Evolutionary conservation across 2,113 vertebrate species (phyloP).

Genomic region (Pachyramphus minor): DNA sequence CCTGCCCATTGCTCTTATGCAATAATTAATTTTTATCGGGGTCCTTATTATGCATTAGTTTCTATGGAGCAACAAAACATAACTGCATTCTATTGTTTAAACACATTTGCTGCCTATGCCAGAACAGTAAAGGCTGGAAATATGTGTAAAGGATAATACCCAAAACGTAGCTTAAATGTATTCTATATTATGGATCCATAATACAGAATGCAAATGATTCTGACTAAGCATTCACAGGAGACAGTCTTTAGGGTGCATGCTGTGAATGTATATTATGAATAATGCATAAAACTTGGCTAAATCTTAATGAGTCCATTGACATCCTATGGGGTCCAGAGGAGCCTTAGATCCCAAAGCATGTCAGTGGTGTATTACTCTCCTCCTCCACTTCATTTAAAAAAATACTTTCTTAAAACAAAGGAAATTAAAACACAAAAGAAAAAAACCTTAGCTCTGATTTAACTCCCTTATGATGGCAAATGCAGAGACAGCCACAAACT

Average conservation of each 20-base stretch:
- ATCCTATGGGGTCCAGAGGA: conserved; percentile 75
- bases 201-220: conserved; percentile 78
- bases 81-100: conserved; percentile 72
- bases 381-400: conserved; percentile 50
- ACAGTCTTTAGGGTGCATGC: conserved; percentile 70
- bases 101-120: conserved; percentile 59
- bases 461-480: conserved; percentile 10
- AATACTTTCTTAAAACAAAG: conserved; percentile 67
- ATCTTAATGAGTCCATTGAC: conserved; percentile 79
- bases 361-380: conserved; percentile 36
- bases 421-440: conserved; percentile 42
- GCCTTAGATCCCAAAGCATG: conserved; percentile 69
- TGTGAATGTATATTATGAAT: conserved; percentile 81
- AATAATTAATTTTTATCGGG: conserved; percentile 70
- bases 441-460: not conserved
- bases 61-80: conserved; percentile 66
- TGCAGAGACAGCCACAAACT: not conserved
- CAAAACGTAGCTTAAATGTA: conserved; percentile 73
- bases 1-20: conserved; percentile 53
- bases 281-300: conserved; percentile 80
- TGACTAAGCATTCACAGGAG: conserved; percentile 78
- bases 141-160: conserved; percentile 71
- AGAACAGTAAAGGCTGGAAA: conserved; percentile 63
- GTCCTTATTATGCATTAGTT: conserved; percentile 69
- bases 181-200: conserved; percentile 75